Evolutionary conservation across 1,140 invertebrate genomes (phyloP).

Genomic region (Neuroterus valhalla): DNA sequence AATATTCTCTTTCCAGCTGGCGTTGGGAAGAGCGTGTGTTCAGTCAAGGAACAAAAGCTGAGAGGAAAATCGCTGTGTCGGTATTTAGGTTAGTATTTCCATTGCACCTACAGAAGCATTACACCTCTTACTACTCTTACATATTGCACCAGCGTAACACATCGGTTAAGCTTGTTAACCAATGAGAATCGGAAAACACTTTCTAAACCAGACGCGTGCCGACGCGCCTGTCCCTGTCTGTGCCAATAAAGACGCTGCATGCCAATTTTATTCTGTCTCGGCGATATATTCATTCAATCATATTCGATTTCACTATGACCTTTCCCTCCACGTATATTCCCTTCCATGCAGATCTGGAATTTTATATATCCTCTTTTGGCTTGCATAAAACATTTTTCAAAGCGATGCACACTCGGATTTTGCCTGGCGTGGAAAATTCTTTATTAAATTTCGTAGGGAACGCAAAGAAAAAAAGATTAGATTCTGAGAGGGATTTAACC

Average conservation of each 20-base stretch:
- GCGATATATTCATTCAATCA: conserved; percentile 17
- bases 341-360: background rate
- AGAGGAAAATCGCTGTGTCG: conserved; percentile 27
- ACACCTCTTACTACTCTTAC: conserved; percentile 49
- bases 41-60: background rate
- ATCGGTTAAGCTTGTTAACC: conserved; percentile 56
- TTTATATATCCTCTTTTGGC: conserved; percentile 14
- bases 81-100: conserved; percentile 54
- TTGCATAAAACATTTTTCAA: conserved; percentile 30
- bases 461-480: background rate
- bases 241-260: background rate
- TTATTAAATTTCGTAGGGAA: conserved; percentile 25
- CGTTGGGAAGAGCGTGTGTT: no score
- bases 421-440: conserved; percentile 2
- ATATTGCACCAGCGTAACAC: background rate
- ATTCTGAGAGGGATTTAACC: background rate
- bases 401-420: conserved; percentile 7
- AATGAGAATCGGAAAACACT: conserved; percentile 48
- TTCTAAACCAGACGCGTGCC: conserved; percentile 24
- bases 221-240: conserved; percentile 18
- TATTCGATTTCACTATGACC: conserved; percentile 24
- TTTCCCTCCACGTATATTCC: conserved; percentile 9
- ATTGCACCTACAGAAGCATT: conserved; percentile 53
- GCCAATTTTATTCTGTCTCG: background rate
- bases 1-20: no score